Evolutionary conservation across 2,797 vertebrate genomes (phyloP).

Genomic region (Ataeniobius toweri): DNA sequence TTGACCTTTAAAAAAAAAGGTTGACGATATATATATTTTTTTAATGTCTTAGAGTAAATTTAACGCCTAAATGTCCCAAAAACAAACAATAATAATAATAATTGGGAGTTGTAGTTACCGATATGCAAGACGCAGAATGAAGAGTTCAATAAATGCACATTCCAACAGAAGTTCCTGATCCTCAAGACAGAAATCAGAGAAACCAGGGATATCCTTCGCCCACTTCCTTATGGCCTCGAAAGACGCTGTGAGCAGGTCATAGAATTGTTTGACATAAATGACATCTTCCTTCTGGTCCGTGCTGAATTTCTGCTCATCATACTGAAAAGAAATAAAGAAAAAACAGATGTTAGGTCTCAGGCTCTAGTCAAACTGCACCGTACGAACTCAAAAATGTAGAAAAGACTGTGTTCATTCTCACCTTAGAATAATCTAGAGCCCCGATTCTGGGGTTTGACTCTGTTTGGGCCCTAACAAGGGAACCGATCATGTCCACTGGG

Average conservation of each 20-base stretch:
- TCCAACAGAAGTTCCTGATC: constrained; percentile 94
- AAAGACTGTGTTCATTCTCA: constrained; percentile 54
- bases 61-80: not conserved
- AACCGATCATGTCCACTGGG: constrained; percentile 88
- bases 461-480: constrained; percentile 91
- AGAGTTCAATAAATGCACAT: constrained; percentile 93
- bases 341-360: constrained; percentile 16
- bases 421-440: constrained; percentile 94
- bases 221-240: constrained; percentile 92
- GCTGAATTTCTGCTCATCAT: constrained; percentile 81
- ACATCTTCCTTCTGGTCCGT: constrained; percentile 88
- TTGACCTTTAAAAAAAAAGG: constrained; percentile 79
- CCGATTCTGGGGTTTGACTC: constrained; percentile 86
- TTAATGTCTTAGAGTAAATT: not conserved
- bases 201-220: constrained; percentile 90
- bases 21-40: not conserved
- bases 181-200: constrained; percentile 84
- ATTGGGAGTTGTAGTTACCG: constrained; percentile 75
- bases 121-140: constrained; percentile 92
- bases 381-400: rapidly evolving
- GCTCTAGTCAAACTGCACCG: not conserved
- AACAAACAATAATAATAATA: too few relatives aligned
- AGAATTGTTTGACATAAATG: constrained; percentile 89
- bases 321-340: constrained; percentile 75
- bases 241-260: constrained; percentile 89